Evolutionary conservation across 2,797 vertebrate genomes (phyloP), one percentile per base, ranked within the genome.

Genomic region (Danio choprae): DNA sequence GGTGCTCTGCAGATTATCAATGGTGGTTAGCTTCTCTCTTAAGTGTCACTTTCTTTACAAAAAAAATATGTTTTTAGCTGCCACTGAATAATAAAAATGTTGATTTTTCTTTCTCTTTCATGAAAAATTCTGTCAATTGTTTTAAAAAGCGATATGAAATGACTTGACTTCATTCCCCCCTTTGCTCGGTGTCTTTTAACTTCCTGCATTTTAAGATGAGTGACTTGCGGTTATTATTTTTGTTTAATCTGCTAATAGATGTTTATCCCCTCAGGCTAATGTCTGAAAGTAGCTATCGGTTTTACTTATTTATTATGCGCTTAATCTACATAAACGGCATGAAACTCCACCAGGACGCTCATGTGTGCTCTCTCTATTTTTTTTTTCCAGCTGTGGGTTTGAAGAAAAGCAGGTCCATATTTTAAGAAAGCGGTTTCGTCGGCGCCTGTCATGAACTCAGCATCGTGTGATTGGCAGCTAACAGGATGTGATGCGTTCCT

Each of bases 191-290:
- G 84, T 93, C 90, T 87, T 89, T 91, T 90, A 87, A 89, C 86
- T 92, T 89, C 59, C 87, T 74, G 67, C 90, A 86, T 92, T 91
- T 91, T 89, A 91, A 92, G 88, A 81, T 78, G 77, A 91, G 87
- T 89, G 88, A 83, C 93, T 93, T 89, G 86, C 90, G 87, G 90
- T 94, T 91, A 90, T 89, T 91, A 86, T 90, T 90, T 90, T 93
- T 93, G 92, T 93, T 94, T 93, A 92, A 93, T 91, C 92, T 88
- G 83, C 87, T 93, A 92, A 92, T 91, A 76, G 89, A 92, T 86
- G 88, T 87, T 85, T 88, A 86, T 90, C 87, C 85, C 88, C 90
- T 90, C 87, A 90, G 90, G 91, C 92, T 90, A 93, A 89, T 89
- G 86, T 87, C 87, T 92, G 86, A 87, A 89, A 87, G 83, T 85